A percentile compares a stretch with the other conserved stretches of the same genome.
These are phyloP conservation scores for Tapirus indicus DNA, from an alignment of 2,797 vertebrate genomes.

Conservation along the genomic window DNA sequence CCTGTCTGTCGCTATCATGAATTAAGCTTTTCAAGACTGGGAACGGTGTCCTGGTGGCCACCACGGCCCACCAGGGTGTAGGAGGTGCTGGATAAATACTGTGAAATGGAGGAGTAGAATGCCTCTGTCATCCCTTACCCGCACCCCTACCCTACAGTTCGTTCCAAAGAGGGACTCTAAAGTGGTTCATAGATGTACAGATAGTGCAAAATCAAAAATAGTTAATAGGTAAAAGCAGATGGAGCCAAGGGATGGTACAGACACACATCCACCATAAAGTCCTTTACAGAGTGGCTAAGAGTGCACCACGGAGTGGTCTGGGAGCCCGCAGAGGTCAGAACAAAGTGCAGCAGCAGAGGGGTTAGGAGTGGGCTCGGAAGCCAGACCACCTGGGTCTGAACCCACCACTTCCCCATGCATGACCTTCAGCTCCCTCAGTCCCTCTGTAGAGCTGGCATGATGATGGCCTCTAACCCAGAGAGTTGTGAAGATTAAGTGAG, in stretches of 20 bases:
- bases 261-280: accelerated
- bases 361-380: not conserved
- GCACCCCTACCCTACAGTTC: accelerated
- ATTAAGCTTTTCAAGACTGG: not conserved
- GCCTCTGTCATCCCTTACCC: accelerated
- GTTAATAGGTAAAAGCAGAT: not conserved
- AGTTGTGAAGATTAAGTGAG: accelerated
- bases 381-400: not conserved
- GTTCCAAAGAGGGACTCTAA: not conserved
- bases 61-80: accelerated
- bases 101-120: too few species aligned
- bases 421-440: not conserved
- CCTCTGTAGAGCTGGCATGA: not conserved
- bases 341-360: accelerated
- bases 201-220: not conserved
- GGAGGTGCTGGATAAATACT: not conserved
- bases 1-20: not conserved
- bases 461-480: not conserved
- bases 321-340: not conserved
- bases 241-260: not conserved
- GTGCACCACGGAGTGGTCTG: accelerated
- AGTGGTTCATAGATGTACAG: not conserved
- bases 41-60: accelerated
- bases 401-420: accelerated
- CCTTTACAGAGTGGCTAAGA: not conserved